Evolutionary conservation across 2,888 invertebrate species (phyloP), one percentile per base, ranked within the genome.

Genomic region (Deladenus siricidicola): DNA sequence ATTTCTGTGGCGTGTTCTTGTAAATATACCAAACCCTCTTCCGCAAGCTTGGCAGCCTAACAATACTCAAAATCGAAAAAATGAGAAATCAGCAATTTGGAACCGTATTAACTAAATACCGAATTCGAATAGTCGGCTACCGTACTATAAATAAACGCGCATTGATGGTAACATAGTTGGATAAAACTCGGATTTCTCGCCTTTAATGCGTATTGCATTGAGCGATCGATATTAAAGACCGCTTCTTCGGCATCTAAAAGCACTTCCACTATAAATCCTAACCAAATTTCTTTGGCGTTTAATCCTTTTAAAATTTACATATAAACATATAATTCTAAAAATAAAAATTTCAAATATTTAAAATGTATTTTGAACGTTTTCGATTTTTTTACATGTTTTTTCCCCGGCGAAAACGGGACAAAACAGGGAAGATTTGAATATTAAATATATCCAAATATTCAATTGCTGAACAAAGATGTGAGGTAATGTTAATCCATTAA

Each of bases 1-100:
- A 61, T 61, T 43, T 58, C 61, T 6, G 42, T 51, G n/a, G 62
- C 55, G 29, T 63, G 52, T 10, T 23, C 49, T 10, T 50, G 26
- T 28, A 63, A 42, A 42, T 63, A 63, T 23, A 45, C 44, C 24
- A 29, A 24, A 23, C 61, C 52, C 39, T 47, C 44, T 26, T 55
- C 48, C 6, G 61, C 63, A 14, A 53, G 50, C 34, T 53, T 26
- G 19, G 62, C 23, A 14, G 63, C 63, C 61, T 62, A 39, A 59
- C 45, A 62, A 21, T 10, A 14, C 23, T 4, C 4, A 44, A n/a
- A 42, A 58, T 14, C 3, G 2, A 3, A 2, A n/a, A 54, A 21
- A 54, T 23, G 39, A n/a, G 23, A 28, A 28, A 26, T 28, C 17
- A 29, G 14, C 17, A 29, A 52, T 52, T 30, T 19, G 19, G 2